These are phyloP conservation scores for Spizaetus ornatus DNA, from an alignment of 2,113 vertebrate genomes.

Conservation along the genomic window DNA sequence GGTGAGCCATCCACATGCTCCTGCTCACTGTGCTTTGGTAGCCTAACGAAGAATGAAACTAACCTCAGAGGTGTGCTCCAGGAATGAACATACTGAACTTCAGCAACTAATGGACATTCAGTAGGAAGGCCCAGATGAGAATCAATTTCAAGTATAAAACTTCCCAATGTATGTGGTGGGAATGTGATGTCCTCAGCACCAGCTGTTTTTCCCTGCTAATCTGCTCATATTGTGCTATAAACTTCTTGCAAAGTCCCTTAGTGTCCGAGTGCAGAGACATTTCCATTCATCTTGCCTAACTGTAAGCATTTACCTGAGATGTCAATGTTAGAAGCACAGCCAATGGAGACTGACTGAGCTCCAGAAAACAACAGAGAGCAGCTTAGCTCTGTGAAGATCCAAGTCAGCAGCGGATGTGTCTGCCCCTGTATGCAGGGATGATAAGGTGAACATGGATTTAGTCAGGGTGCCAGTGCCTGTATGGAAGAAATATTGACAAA, in stretches of 20 bases:
- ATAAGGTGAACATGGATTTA: background rate
- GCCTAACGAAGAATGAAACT: background rate
- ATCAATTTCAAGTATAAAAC: background rate
- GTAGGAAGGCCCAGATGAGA: background rate
- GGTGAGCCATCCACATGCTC: background rate
- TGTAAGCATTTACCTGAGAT: background rate
- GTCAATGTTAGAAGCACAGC: background rate
- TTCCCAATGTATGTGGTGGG: background rate
- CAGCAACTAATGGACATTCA: background rate
- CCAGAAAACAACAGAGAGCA: background rate
- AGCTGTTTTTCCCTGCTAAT: background rate
- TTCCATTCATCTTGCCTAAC: background rate
- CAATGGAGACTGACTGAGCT: background rate
- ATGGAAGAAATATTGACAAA: background rate
- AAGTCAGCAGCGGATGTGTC: background rate
- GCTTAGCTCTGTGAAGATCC: background rate
- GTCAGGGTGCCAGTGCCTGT: background rate
- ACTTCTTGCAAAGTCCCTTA: background rate
- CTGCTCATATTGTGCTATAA: background rate
- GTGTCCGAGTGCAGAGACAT: background rate
- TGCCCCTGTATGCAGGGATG: background rate
- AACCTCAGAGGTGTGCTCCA: background rate
- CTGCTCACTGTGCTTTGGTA: background rate
- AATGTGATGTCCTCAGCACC: background rate
- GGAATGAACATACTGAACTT: background rate